Evolutionary conservation across 2,113 vertebrate species (phyloP), one percentile per base, ranked within the genome.

Genomic region (Oncorhynchus tshawytscha): DNA sequence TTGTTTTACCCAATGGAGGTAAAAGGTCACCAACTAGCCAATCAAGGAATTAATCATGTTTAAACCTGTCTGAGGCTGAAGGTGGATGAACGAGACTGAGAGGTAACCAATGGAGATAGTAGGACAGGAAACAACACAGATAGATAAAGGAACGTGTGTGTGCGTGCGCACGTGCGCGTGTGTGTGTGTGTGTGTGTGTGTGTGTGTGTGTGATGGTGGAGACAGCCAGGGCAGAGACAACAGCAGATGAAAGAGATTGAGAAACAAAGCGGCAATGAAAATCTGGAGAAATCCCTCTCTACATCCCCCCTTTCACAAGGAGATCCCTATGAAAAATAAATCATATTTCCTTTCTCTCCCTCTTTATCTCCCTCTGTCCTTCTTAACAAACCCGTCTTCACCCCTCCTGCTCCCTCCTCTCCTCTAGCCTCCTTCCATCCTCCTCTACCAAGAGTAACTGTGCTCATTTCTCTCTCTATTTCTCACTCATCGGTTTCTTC

Each of bases 261-360:
- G 84, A 82, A 79, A 68, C 86, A 85, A 86, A 88, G 86, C 80
- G 81, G 69, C 84, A 74, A 9, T 87, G 86, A 76, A 84, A 89
- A 89, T 88, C 82, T 79, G 45, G 34, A 29, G 59, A 79, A 75
- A 79, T 75, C 81, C 67, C 54, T 77, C 71, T 74, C 75, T 54
- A 60, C 82, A 78, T 72, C 69, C 76, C 82, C 73, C 73, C 65
- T 76, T 57, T 67, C 78, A 74, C 81, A 45, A 54, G 62, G 80
- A 86, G 78, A 91, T 89, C 78, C 84, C 86, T 88, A 79, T 86
- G 88, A 91, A 89, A 91, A 81, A 70, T 72, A 86, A 83, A 89
- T 80, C 81, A 85, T 87, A 77, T 88, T 89, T 80, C 31, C 79
- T 74, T 74, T 78, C 82, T 75, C 64, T 67, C 60, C 70, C 72